These are phyloP conservation scores for Drosophila pandora DNA, from an alignment of 1,140 invertebrate genomes.

Conservation along the genomic window DNA sequence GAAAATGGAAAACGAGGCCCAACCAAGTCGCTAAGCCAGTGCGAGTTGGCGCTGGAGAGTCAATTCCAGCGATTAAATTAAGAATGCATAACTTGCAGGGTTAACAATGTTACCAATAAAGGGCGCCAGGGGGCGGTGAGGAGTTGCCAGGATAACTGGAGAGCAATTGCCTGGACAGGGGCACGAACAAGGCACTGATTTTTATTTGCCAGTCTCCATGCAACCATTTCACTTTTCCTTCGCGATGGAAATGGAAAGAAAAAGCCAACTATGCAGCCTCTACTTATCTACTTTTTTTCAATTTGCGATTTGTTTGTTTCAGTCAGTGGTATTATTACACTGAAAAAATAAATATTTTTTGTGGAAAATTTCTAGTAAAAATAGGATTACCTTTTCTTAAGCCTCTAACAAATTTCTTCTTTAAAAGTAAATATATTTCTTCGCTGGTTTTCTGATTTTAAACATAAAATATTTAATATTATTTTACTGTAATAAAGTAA, in stretches of 20 bases:
- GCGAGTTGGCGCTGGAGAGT: conserved; percentile 65
- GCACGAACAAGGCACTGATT: conserved; percentile 55
- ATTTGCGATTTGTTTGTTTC: conserved; percentile 66
- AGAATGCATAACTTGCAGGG: conserved; percentile 80
- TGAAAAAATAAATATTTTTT: not conserved
- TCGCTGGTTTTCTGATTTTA: too few species aligned
- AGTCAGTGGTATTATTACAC: conserved; percentile 21
- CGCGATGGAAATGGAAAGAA: conserved; percentile 3
- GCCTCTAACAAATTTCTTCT: too few species aligned
- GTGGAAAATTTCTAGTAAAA: not conserved
- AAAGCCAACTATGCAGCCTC: conserved; percentile 6
- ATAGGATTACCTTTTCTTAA: too few species aligned
- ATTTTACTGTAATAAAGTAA: too few species aligned
- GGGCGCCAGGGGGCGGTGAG: not conserved
- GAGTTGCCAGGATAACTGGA: conserved; percentile 3
- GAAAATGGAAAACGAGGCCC: conserved; percentile 22
- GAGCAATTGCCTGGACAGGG: conserved; percentile 38
- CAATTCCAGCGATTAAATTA: conserved; percentile 82
- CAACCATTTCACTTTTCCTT: conserved; percentile 12
- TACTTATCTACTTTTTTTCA: conserved; percentile 64
- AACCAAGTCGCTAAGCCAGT: conserved; percentile 43
- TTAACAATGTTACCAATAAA: conserved; percentile 63
- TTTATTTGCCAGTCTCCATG: conserved; percentile 73
- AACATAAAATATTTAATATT: too few species aligned
- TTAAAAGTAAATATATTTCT: too few species aligned